Base-by-base conservation (phyloP, 2,113 vertebrate species). In the Notarius quadriscutis region DNA sequence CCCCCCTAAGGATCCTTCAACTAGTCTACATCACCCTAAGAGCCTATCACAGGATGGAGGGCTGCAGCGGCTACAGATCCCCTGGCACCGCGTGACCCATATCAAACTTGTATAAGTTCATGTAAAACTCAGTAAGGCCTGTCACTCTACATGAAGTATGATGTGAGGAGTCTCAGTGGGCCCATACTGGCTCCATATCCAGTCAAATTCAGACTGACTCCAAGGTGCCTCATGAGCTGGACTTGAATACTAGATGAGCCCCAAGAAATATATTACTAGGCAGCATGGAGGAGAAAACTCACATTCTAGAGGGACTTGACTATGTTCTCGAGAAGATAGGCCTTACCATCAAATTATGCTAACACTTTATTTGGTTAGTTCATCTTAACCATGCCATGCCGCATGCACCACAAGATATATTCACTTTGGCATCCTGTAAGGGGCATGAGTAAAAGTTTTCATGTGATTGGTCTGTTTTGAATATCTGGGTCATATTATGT, bases 21-120 rank as follows among this genome's bases (percentile, higher is more conserved):
- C 85, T 84, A 50, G 51, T 85, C 71, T 72, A 74, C 20, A 75
- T 55, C 65, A 65, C 53, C 53, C 86, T 86, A 77, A 77, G 75
- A 2, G 81, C 58, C 84, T 84, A 53, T 84, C 87, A 80, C 58
- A 41, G 25, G 60, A 25, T 83, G 50, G 30, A 58, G 15, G 25
- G 79, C 77, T 77, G 67, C 27, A 82, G 74, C 88, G 77, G 75
- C 81, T 84, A 41, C 72, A 84, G 25, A 80, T 67, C 85, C 87
- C 85, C 72, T 50, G 75, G 85, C 48, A 80, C 78, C 3, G 12
- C 51, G n/a, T 81, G 83, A 87, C 87, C 88, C 81, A 86, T 50
- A 89, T 89, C 85, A 91, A 53, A 62, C 79, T 87, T 83, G 89
- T 77, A 72, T 34, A 63, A 86, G 78, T 63, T 22, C 8, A 48